Conservation (phyloP, 2,888 invertebrate genomes). For the Chesias legatella region DNA sequence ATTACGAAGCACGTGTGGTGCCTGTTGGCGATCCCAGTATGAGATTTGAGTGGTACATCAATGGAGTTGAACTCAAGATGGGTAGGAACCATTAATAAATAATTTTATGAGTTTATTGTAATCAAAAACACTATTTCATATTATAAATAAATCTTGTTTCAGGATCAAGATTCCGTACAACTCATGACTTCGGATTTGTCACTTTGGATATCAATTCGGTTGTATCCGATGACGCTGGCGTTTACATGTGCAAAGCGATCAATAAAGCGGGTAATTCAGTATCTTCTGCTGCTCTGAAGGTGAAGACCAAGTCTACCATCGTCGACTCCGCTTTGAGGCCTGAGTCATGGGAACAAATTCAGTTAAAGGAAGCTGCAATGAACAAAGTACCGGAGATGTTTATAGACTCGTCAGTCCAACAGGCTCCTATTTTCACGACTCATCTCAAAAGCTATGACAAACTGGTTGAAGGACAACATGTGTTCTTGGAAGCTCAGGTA, state of each 20-base stretch:
- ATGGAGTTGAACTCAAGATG: conserved; percentile 95
- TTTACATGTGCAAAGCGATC: conserved; percentile 96
- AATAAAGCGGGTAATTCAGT: conserved; percentile 97
- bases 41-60: conserved; percentile 97
- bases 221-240: conserved; percentile 93
- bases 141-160: conserved; percentile 18
- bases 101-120: background rate
- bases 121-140: background rate
- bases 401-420: conserved; percentile 90
- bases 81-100: conserved; percentile 72
- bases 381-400: conserved; percentile 94
- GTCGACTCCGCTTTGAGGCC: conserved; percentile 92
- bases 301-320: conserved; percentile 90
- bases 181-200: conserved; percentile 96
- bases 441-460: conserved; percentile 92
- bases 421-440: conserved; percentile 97
- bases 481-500: conserved; percentile 93
- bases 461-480: conserved; percentile 91
- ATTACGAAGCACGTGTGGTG: conserved; percentile 94
- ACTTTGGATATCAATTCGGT: conserved; percentile 94
- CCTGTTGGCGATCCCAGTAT: conserved; percentile 96
- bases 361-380: conserved; percentile 94
- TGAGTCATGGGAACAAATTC: conserved; percentile 95
- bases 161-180: conserved; percentile 93
- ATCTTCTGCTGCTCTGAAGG: conserved; percentile 93